These are phyloP conservation scores for Cossypha polioptera DNA, from an alignment of 2,797 vertebrate genomes.

Conservation along the genomic window DNA sequence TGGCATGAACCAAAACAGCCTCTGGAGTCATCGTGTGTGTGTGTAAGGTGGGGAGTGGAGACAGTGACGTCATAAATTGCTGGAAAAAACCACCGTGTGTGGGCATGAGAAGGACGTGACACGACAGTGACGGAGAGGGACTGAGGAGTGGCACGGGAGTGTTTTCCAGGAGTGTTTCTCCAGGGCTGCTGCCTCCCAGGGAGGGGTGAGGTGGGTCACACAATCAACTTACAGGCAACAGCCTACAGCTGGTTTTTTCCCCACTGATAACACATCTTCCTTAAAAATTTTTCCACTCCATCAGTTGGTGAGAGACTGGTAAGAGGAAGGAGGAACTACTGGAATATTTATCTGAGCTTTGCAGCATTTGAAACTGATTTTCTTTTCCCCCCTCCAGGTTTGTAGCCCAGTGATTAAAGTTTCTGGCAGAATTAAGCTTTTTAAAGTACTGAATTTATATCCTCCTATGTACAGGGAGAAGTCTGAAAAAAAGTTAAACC, in stretches of 20 bases:
- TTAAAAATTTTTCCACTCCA: background rate
- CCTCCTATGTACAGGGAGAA: background rate
- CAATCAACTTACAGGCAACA: background rate
- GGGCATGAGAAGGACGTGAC: background rate
- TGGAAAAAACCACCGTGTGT: background rate
- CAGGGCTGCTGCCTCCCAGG: background rate
- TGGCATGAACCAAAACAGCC: background rate
- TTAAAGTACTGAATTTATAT: background rate
- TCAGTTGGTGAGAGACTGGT: background rate
- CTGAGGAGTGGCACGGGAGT: background rate
- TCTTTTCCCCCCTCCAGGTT: accelerated
- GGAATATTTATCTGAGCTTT: background rate
- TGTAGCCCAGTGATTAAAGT: background rate
- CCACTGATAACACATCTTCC: background rate
- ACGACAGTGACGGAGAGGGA: accelerated
- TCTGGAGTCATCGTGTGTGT: background rate
- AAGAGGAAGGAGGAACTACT: background rate
- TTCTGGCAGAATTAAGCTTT: background rate
- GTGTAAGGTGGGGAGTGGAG: background rate
- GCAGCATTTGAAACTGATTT: background rate
- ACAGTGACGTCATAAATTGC: background rate
- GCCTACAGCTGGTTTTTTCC: background rate
- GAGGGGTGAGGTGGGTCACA: background rate
- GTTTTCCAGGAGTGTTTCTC: background rate
- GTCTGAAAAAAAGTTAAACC: background rate